Base-by-base conservation (phyloP, 2,797 vertebrate genomes). In the Phylloscopus collybita region DNA sequence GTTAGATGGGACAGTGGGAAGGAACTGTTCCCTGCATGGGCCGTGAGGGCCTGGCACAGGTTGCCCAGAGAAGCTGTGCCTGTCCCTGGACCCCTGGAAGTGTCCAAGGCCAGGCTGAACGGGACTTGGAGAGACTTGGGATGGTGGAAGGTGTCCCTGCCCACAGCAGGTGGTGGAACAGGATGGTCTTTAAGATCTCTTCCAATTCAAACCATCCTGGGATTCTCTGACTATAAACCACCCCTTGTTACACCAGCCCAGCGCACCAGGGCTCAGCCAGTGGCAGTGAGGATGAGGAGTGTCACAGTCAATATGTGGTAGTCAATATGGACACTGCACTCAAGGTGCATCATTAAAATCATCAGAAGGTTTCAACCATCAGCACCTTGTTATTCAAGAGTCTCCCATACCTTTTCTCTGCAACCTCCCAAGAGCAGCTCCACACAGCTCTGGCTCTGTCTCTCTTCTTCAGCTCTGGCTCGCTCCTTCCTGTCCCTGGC, bases 181-280 rank as follows among this genome's bases (percentile, higher is more conserved):
- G 40, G 30, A 11, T 7, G 10, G 9, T 1, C 47, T 47, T 22
- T 34, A 30, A 13, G 25, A 9, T 16, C 8, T 34, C 12, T 53
- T 40, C 34, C 47, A 42, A 36, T 8, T 7, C 25, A 47, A 45
- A 47, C 25, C 61, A 34, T 26, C 2, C 25, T 9, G 47, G 12
- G 21, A 40, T 9, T 10, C 47, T 23, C 13, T 6, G 14, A 13
- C 25, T 8, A 6, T 3, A 17, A 32, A 44, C 12, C 51, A 44
- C 15, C 3, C 50, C 26, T 1, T 0, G 9, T 8, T 5, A 51
- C 42, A 13, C 13, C n/a, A 9, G 10, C 10, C 14, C 23, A 14
- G 26, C 0, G 1, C 40, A 8, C 5, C 0, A 8, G 1, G n/a
- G 26, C 32, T 17, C 34, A 34, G 38, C 21, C 10, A 1, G 26